Conservation (phyloP, 2,888 invertebrate species). For the Himalopsyche anomala region DNA sequence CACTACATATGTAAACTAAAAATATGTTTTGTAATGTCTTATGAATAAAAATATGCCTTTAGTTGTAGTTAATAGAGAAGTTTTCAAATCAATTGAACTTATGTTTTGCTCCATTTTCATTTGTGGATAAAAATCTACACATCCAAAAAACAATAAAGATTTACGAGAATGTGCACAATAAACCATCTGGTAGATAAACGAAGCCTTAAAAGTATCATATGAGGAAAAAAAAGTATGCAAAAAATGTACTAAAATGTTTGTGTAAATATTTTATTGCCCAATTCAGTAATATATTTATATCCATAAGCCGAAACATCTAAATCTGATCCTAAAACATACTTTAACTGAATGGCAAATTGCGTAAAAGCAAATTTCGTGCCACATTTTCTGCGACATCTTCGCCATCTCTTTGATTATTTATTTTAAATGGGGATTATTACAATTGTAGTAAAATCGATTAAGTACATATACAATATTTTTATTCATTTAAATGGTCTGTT, state of each 20-base stretch:
- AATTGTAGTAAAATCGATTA: too few relatives aligned
- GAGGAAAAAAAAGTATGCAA: conserved; percentile 5
- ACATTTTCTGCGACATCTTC: not conserved
- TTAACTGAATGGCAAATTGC: not conserved
- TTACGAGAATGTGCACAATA: conserved; percentile 31
- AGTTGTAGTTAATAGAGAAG: not conserved
- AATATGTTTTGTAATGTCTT: too few relatives aligned
- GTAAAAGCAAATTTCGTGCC: not conserved
- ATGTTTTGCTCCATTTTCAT: conserved; percentile 18
- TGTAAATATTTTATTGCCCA: conserved; percentile 12
- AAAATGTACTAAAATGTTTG: conserved; percentile 10
- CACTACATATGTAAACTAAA: too few relatives aligned
- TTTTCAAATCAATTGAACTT: not conserved
- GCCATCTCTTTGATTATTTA: too few relatives aligned
- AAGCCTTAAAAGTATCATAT: not conserved
- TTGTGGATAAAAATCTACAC: not conserved
- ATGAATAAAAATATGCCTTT: too few relatives aligned
- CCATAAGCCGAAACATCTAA: conserved; percentile 2
- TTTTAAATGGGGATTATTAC: too few relatives aligned
- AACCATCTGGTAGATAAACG: conserved; percentile 22
- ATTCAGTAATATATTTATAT: not conserved
- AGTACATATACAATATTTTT: too few relatives aligned
- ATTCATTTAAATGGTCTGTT: too few relatives aligned
- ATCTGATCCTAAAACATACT: conserved; percentile 1
- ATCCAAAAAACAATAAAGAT: not conserved